A percentile compares a stretch with the other conserved stretches of the same genome.
Evolutionary conservation across 2,888 invertebrate genomes (phyloP).

Genomic region (Pecten maximus): DNA sequence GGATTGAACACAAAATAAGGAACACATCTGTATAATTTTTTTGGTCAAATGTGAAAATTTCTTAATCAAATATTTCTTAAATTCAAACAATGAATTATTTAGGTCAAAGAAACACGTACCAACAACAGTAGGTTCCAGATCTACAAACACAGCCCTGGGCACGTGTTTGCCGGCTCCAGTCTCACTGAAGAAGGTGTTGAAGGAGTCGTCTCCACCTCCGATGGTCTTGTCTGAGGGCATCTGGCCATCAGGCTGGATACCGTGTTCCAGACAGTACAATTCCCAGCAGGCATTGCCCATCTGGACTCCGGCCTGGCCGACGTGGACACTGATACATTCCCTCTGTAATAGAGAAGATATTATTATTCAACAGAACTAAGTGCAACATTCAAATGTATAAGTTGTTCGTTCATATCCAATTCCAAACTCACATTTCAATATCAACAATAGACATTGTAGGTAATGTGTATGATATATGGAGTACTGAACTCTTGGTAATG

Average conservation of each 20-base stretch:
- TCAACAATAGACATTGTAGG: too few species aligned
- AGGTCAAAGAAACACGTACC: slow-evolving; percentile 84
- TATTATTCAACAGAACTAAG: not conserved
- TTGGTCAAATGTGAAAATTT: too few species aligned
- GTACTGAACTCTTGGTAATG: too few species aligned
- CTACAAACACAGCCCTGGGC: slow-evolving; percentile 95
- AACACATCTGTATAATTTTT: too few species aligned
- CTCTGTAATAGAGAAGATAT: slow-evolving; percentile 76
- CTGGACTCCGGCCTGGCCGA: slow-evolving; percentile 83
- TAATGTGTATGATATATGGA: too few species aligned
- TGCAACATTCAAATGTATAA: too few species aligned
- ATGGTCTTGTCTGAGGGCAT: slow-evolving; percentile 91
- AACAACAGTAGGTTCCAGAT: slow-evolving; percentile 97
- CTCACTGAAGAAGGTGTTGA: slow-evolving; percentile 90
- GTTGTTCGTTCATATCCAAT: too few species aligned
- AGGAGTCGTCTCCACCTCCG: slow-evolving; percentile 89
- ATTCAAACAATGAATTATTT: not conserved
- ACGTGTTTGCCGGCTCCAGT: slow-evolving; percentile 98
- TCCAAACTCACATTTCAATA: too few species aligned
- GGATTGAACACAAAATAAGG: too few species aligned
- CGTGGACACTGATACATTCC: slow-evolving; percentile 84
- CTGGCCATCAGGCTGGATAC: slow-evolving; percentile 84
- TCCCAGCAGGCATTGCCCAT: slow-evolving; percentile 84
- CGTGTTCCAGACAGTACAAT: slow-evolving; percentile 85
- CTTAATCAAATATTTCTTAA: not conserved